Base-by-base conservation (phyloP, 2,888 invertebrate species). In the Biston stratarius region DNA sequence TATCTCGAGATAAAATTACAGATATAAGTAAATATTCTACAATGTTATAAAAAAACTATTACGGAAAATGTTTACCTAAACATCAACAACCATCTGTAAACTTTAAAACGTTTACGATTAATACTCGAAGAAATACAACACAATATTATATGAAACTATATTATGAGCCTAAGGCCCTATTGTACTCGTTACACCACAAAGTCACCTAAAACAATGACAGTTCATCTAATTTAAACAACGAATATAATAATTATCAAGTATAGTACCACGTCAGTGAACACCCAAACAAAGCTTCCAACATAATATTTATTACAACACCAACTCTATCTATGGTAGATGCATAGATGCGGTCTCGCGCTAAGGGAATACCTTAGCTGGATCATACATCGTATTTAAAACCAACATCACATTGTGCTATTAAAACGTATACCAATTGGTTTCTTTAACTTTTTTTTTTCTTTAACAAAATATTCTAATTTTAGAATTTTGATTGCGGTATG, bases 41-140 rank as follows among this genome's bases (percentile, higher is more conserved):
- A 74, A 71, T 74, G 75, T 75, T 68, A 75, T 74, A 72, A 77
- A 79, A 76, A 78, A 84, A 83, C 89, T 85, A 83, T 84, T 87
- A 89, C 85, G 85, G 78, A 85, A 87, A 85, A 80, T 82, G 77
- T 89, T 89, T 91, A 93, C 92, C 92, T 89, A 92, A 90, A 87
- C 86, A 92, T 90, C 87, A 91, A 92, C 88, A 92, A 92, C 90
- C 90, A 90, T 91, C 92, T 94, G 93, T 87, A 88, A 92, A 90
- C 88, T 88, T 91, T 80, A 88, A 76, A 91, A 85, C 73, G 84
- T 88, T 84, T 84, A 86, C 86, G 77, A 86, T 90, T 87, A 90
- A 86, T 82, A 83, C 74, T 82, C 71, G 61, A 75, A 74, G 77
- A 83, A 86, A 49, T 47, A 60, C 84, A 85, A 82, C 84, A 89